phyloP scores from a whole-genome alignment of 2,888 invertebrate species.

The Scaeva pyrastri region DNA sequence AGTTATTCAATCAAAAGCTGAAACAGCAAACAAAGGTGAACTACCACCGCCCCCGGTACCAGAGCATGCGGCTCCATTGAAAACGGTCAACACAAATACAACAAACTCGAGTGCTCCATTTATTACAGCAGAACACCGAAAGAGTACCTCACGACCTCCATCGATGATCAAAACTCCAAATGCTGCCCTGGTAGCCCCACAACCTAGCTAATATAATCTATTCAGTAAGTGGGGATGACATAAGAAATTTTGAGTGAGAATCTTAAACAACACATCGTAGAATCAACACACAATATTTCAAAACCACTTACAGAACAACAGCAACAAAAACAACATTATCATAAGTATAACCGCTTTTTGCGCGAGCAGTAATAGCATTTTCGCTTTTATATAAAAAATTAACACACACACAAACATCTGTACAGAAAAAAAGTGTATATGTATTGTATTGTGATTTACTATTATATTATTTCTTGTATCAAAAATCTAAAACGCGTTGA shows the following conservation, averaged over 20 bases:
- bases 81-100: constrained; percentile 34
- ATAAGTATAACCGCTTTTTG: constrained; percentile 48
- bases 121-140: constrained; percentile 65
- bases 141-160: constrained; percentile 76
- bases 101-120: constrained; percentile 45
- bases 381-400: constrained; percentile 46
- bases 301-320: constrained; percentile 66
- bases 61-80: constrained; percentile 73
- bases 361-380: constrained; percentile 47
- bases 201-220: constrained; percentile 78
- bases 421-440: constrained; percentile 61
- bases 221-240: constrained; percentile 77
- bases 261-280: constrained; percentile 47
- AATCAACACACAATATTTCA: constrained; percentile 54
- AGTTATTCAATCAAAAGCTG: constrained; percentile 84
- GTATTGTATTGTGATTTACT: constrained; percentile 42
- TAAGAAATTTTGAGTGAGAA: constrained; percentile 69
- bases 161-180: constrained; percentile 78
- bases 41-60: constrained; percentile 76
- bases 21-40: constrained; percentile 75
- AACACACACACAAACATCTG: constrained; percentile 23
- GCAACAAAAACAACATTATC: constrained; percentile 24
- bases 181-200: constrained; percentile 77
- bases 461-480: constrained; percentile 23
- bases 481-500: constrained; percentile 46